Evolutionary conservation across 2,113 vertebrate genomes (phyloP).

Genomic region (Rousettus leschenaultii): DNA sequence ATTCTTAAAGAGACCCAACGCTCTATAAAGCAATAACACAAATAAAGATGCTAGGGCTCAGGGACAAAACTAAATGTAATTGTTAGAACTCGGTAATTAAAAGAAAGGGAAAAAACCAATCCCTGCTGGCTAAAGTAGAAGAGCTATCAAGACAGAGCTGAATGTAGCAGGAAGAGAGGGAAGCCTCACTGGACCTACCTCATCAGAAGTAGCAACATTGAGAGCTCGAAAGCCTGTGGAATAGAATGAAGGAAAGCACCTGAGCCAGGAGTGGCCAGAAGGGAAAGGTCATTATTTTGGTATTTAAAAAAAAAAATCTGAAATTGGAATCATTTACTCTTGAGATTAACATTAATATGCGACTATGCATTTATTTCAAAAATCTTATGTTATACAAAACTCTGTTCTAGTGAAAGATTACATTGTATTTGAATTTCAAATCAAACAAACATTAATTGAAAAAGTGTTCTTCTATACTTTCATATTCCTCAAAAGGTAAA

Average conservation of each 20-base stretch:
- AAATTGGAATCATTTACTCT: not conserved
- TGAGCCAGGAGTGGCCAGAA: not conserved
- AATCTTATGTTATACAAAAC: not conserved
- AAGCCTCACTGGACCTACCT: not conserved
- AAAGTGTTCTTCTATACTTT: not conserved
- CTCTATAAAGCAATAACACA: not conserved
- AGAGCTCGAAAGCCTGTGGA: not conserved
- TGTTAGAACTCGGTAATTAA: not conserved
- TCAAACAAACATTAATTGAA: not conserved
- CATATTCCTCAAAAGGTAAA: not conserved
- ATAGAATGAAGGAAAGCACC: not conserved
- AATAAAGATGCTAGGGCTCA: not conserved
- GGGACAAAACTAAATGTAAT: not conserved
- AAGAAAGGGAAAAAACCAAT: not conserved
- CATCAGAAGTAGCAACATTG: not conserved
- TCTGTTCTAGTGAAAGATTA: not conserved
- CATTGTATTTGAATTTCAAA: constrained; percentile 23
- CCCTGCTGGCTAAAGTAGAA: not conserved
- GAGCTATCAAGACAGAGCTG: not conserved
- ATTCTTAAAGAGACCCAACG: not conserved
- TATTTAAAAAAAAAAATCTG: not conserved
- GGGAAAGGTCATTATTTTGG: not conserved
- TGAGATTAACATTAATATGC: not conserved
- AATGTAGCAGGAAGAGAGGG: not conserved
- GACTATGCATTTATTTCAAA: not conserved